Conservation (phyloP, 2,888 invertebrate species). For the Allacma fusca region DNA sequence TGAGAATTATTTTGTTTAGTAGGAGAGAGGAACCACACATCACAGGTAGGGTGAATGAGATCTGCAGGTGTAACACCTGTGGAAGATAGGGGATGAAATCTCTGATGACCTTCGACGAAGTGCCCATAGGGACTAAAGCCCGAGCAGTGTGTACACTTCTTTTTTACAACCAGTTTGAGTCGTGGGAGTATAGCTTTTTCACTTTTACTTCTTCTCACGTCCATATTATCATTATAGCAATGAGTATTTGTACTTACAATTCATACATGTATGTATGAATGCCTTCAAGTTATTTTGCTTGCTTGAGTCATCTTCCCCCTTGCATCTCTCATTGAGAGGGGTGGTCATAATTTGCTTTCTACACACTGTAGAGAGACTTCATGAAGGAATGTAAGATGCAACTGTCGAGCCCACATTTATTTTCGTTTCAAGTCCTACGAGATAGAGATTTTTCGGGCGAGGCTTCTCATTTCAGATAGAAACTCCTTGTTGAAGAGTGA, state of each 20-base stretch:
- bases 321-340: conserved; percentile 12
- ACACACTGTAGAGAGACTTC: not conserved
- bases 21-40: too few species aligned
- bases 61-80: not conserved
- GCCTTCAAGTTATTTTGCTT: conserved; percentile 37
- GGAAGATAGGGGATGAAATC: not conserved
- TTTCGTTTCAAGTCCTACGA: not conserved
- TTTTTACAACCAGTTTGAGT: not conserved
- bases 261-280: not conserved
- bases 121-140: not conserved
- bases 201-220: not conserved
- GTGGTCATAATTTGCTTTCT: not conserved
- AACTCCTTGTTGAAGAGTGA: conserved; percentile 5
- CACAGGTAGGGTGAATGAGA: too few species aligned
- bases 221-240: not conserved
- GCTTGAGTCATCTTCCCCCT: conserved; percentile 33
- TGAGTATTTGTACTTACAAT: not conserved
- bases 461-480: conserved; percentile 1
- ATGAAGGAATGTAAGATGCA: not conserved
- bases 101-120: conserved; percentile 6
- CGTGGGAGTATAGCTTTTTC: conserved; percentile 7
- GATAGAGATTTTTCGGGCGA: not conserved
- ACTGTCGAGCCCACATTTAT: not conserved
- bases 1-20: too few species aligned
- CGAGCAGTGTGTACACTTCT: not conserved